Base-by-base conservation (phyloP, 2,113 vertebrate genomes). In the Hippocampus abdominalis region DNA sequence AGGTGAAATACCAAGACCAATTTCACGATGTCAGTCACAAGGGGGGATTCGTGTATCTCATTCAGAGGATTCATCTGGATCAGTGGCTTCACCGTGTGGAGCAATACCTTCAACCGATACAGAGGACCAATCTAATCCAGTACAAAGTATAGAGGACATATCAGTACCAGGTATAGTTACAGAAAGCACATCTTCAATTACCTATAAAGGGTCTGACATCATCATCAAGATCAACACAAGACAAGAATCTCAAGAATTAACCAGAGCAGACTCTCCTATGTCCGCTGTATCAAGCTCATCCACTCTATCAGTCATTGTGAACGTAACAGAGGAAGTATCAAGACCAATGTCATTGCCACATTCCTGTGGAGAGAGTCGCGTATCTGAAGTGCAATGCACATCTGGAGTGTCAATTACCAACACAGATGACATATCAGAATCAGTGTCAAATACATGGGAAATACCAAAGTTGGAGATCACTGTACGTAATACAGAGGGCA, bases 211-310 rank as follows among this genome's bases (percentile, higher is more conserved):
- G 13, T 64, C 63, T 9, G 63, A 64, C 42, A 64, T 64, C 42
- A 48, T 46, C 15, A 46, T 64, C 63, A 64, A 46, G 15, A 27
- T 64, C 63, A 64, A 64, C 39, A 64, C 63, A 46, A 64, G 23
- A 64, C 40, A 48, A 46, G 63, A 64, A 46, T 46, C 42, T 23
- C 63, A 46, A 44, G 63, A 64, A 25, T 27, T 23, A 64, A 23
- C 40, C 42, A 48, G 40, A 46, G 23, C 63, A 12, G 63, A 64
- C 6, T 64, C 63, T 18, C 42, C 63, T 46, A 27, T 48, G 40
- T 27, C 63, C 18, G 12, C 32, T 39, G 29, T n/a, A 20, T 39
- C 60, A 39, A 39, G 9, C 27, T n/a, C 61, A 40, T 46, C 40
- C 2, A 46, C 63, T 46, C 23, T 64, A 64, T 64, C 63, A 18